Evolutionary conservation across 2,797 vertebrate species (phyloP).

Genomic region (Gephyroberyx darwinii): DNA sequence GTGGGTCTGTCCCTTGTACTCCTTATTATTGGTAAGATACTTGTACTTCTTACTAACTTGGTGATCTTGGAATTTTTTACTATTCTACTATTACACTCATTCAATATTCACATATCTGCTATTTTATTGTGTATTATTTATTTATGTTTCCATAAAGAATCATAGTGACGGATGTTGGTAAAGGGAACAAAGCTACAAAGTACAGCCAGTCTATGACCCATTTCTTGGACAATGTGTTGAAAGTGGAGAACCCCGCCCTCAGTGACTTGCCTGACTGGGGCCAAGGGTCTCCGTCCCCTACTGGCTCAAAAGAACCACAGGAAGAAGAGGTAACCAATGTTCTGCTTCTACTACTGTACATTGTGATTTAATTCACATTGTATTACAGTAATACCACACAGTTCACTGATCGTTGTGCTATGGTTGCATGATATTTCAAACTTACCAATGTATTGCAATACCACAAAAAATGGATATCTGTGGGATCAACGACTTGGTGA

Average conservation of each 20-base stretch:
- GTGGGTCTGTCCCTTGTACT: too few species aligned
- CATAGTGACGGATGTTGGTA: slow-evolving; percentile 4
- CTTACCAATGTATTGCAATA: neutral
- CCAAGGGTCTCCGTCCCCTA: neutral
- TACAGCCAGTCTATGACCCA: slow-evolving; percentile 25
- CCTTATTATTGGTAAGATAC: too few species aligned
- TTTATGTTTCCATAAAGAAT: slow-evolving; percentile 34
- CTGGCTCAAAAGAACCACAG: slow-evolving; percentile 16
- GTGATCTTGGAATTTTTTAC: too few species aligned
- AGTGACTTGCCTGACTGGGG: slow-evolving; percentile 30
- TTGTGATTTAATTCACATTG: neutral
- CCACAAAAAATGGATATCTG: too few species aligned
- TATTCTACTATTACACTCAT: neutral
- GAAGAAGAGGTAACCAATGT: slow-evolving; percentile 47
- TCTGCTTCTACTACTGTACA: slow-evolving; percentile 13
- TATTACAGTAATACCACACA: neutral
- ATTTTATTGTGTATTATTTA: slow-evolving; percentile 12
- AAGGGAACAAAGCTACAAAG: slow-evolving; percentile 41
- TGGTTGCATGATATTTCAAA: neutral
- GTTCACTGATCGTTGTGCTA: neutral
- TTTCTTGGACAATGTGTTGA: slow-evolving; percentile 35
- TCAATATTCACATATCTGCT: neutral
- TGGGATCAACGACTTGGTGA: too few species aligned
- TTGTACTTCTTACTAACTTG: too few species aligned
- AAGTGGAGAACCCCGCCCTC: slow-evolving; percentile 55